Evolutionary conservation across 2,888 invertebrate genomes (phyloP).

Genomic region (Stegophylla sp.): DNA sequence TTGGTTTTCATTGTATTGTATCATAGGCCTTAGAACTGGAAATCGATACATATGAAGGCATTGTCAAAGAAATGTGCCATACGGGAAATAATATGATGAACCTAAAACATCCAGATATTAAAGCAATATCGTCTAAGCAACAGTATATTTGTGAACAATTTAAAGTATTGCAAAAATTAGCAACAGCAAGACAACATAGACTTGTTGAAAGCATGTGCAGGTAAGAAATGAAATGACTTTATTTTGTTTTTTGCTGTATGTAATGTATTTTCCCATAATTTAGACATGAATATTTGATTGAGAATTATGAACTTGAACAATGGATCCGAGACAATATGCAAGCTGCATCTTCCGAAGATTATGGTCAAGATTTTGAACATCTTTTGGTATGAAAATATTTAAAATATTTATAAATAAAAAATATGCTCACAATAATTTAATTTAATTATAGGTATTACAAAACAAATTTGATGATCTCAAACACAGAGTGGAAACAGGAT

Average conservation of each 20-base stretch:
- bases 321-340: constrained; percentile 93
- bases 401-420: not conserved
- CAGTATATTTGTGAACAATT: constrained; percentile 79
- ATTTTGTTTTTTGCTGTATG: not conserved
- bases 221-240: constrained; percentile 62
- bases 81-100: constrained; percentile 81
- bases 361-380: constrained; percentile 93
- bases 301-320: constrained; percentile 86
- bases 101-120: constrained; percentile 82
- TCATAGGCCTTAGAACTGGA: constrained; percentile 83
- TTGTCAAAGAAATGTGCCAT: constrained; percentile 91
- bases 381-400: constrained; percentile 69
- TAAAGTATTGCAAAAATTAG: constrained; percentile 79
- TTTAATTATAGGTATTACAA: constrained; percentile 73
- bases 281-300: constrained; percentile 87
- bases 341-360: constrained; percentile 88
- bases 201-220: constrained; percentile 86
- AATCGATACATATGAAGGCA: constrained; percentile 88
- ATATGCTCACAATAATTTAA: constrained; percentile 1
- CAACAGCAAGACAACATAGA: constrained; percentile 79
- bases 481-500: constrained; percentile 86
- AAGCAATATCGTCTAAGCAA: constrained; percentile 79
- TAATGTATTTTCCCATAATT: not conserved
- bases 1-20: constrained; percentile 26
- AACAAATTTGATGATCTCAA: constrained; percentile 93